Evolutionary conservation across 2,113 vertebrate species (phyloP), one percentile per base, ranked within the genome.

Genomic region (Cyphomyrus plagiostoma): DNA sequence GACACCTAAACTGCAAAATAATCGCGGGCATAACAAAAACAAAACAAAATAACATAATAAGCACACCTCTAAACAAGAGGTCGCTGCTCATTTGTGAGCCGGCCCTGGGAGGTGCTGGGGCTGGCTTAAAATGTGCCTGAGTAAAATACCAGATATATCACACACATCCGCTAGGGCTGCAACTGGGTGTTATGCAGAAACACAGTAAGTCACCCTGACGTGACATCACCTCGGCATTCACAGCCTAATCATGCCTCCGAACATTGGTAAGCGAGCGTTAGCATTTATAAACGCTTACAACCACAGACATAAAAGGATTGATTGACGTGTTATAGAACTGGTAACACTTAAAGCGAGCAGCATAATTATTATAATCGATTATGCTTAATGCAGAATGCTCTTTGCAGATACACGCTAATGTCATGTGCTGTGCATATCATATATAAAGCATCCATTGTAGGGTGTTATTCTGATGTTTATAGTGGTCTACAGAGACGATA

Each of bases 1-100:
- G 23, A 39, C 15, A 87, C 50, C 85, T 39, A n/a, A 87, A 56
- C 26, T 3, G 85, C 49, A 3, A 21, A 87, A 53, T 87, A 35
- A 87, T 11, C 46, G 30, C 9, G 5, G 46, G 85, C 49, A 42
- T 15, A 77, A 88, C 35, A 42, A 80, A 80, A 80, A 80, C 30
- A 19, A 80, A 80, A 42, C 30, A 80, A 80, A 80, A 13, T 70
- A 70, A 70, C 62, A 30, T 30, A 70, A 88, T 88, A 88, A 56
- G 53, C 50, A 42, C 46, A 39, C 58, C 50, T 1, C 45, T 88
- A 88, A 90, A 90, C 88, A 56, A 90, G 88, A 90, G 74, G 26
- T 50, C 53, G 82, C 77, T 21, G 74, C 86, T 87, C 89, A 87
- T 88, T 90, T 74, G 70, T 50, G 89, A 87, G 77, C 56, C 30